Evolutionary conservation across 2,113 vertebrate genomes (phyloP).

Genomic region (Sula dactylatra): DNA sequence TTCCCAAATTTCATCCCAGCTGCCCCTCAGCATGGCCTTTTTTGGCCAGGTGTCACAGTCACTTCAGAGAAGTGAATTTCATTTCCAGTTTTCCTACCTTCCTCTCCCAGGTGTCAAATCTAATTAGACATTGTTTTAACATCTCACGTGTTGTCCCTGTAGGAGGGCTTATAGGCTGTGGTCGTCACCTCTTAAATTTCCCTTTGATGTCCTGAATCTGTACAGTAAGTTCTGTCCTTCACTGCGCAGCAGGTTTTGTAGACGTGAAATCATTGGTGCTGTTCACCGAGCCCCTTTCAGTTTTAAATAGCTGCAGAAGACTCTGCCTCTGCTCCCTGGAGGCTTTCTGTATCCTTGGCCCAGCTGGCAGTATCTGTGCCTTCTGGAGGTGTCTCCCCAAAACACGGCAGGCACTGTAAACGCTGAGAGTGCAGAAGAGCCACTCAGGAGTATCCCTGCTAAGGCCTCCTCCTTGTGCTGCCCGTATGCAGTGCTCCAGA

Average conservation of each 20-base stretch:
- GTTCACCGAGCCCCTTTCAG: background rate
- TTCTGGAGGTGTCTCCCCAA: background rate
- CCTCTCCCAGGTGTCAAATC: background rate
- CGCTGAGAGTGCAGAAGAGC: background rate
- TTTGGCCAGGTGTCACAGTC: background rate
- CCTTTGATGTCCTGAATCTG: background rate
- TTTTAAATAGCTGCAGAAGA: background rate
- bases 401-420: rapidly evolving
- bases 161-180: background rate
- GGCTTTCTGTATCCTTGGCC: background rate
- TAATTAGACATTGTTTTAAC: background rate
- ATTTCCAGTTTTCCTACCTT: background rate
- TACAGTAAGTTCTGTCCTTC: background rate
- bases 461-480: background rate
- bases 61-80: background rate
- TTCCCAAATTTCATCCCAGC: background rate
- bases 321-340: background rate
- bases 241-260: background rate
- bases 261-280: background rate
- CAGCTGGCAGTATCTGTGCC: background rate
- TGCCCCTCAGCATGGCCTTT: background rate
- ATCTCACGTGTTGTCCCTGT: background rate
- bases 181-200: background rate
- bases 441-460: background rate
- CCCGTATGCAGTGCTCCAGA: background rate